phyloP scores from a whole-genome alignment of 2,797 vertebrate species.

The Enteromius fasciolatus region DNA sequence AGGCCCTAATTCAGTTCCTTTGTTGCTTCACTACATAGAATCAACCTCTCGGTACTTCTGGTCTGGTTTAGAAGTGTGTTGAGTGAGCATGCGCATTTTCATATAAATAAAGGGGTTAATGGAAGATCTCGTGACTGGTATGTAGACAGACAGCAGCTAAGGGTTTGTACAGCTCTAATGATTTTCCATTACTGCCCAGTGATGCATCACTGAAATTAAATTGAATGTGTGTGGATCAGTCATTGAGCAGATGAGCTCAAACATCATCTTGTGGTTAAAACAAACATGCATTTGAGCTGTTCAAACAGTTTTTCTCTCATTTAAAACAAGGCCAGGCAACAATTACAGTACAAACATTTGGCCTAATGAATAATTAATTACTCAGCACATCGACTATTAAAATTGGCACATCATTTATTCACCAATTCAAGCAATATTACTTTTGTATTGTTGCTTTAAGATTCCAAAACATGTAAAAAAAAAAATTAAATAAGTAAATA shows the following conservation, averaged over 20 bases:
- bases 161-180: constrained; percentile 22
- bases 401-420: neutral
- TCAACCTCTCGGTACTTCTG: neutral
- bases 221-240: constrained; percentile 22
- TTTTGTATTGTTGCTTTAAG: neutral
- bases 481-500: too few species aligned
- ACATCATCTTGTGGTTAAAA: neutral
- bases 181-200: constrained; percentile 14
- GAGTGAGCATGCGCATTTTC: neutral
- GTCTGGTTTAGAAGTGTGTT: neutral
- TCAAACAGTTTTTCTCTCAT: neutral
- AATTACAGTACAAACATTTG: constrained; percentile 9
- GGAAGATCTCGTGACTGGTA: constrained; percentile 20
- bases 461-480: neutral
- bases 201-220: constrained; percentile 13
- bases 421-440: neutral
- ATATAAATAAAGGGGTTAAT: constrained; percentile 35
- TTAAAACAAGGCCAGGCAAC: neutral
- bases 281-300: constrained; percentile 16
- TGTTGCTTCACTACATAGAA: neutral
- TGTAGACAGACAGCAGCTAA: constrained; percentile 9
- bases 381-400: constrained; percentile 3
- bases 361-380: neutral
- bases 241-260: constrained; percentile 16
- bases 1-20: constrained; percentile 14